Percentiles rank a stretch among this genome's conserved stretches.
Evolutionary conservation across 1,140 invertebrate genomes (phyloP).

Genomic region (Drosophila obscura): DNA sequence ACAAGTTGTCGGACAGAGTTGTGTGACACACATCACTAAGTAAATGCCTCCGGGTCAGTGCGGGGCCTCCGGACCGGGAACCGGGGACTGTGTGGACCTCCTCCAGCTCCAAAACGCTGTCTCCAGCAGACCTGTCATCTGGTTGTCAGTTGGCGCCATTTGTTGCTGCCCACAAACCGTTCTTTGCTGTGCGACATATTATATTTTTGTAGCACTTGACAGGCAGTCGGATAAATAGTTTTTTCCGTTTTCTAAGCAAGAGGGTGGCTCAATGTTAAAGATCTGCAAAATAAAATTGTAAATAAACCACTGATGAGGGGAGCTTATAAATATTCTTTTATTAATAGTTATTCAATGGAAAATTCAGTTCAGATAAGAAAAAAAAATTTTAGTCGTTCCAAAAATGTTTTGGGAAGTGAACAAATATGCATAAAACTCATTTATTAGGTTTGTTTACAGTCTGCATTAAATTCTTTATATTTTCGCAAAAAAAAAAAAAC

Average conservation of each 20-base stretch:
- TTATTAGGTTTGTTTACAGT: too few species aligned
- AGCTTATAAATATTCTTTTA: too few species aligned
- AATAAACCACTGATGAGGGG: too few species aligned
- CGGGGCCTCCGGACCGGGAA: too few species aligned
- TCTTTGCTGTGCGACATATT: constrained; percentile 33
- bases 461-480: too few species aligned
- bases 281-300: neutral
- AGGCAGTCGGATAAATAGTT: neutral
- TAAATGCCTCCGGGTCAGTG: neutral
- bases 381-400: too few species aligned
- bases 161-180: constrained; percentile 30
- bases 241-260: neutral
- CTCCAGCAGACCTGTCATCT: constrained; percentile 61
- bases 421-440: too few species aligned
- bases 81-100: constrained; percentile 11
- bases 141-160: constrained; percentile 56
- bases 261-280: neutral
- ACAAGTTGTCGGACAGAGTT: constrained; percentile 48
- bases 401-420: too few species aligned
- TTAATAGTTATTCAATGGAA: too few species aligned
- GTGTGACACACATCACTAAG: constrained; percentile 14
- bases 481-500: too few species aligned
- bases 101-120: constrained; percentile 39
- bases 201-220: constrained; percentile 37
- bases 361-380: too few species aligned